A percentile compares a stretch with the other conserved stretches of the same genome.
Conservation (phyloP, 2,888 invertebrate genomes). For the Eledona agricola region DNA sequence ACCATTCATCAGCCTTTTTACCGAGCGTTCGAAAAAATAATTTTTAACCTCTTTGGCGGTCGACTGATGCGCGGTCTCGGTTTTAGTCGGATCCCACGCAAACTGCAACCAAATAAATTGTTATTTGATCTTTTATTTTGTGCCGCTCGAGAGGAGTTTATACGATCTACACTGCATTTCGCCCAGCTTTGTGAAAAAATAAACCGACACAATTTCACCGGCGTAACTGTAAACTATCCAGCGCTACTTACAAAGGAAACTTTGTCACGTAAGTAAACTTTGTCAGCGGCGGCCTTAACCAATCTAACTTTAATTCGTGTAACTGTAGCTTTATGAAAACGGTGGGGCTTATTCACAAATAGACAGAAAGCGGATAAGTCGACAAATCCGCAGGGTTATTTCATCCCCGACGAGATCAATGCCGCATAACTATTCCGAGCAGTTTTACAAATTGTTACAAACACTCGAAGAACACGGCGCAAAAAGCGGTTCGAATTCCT, state of each 20-base stretch:
- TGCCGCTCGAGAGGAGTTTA: conserved; percentile 7
- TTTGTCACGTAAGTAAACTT: conserved; percentile 30
- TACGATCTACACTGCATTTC: conserved; percentile 12
- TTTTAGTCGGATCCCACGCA: not conserved
- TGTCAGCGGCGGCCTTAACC: conserved; percentile 22
- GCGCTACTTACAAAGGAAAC: conserved; percentile 23
- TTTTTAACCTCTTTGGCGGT: not conserved
- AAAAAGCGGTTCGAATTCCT: no score
- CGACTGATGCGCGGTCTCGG: not conserved
- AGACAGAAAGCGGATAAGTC: conserved; percentile 21
- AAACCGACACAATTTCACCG: conserved; percentile 18
- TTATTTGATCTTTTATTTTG: conserved; percentile 12
- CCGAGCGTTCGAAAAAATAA: conserved; percentile 2
- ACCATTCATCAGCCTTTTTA: conserved; percentile 25
- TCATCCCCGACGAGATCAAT: conserved; percentile 4
- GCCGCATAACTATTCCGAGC: not conserved
- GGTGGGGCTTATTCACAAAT: conserved; percentile 22
- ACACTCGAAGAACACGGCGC: no score
- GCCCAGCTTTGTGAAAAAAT: conserved; percentile 17
- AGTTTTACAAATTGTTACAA: no score
- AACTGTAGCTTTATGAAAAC: conserved; percentile 28
- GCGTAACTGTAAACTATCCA: conserved; percentile 19
- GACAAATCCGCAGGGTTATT: conserved; percentile 6
- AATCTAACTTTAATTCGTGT: conserved; percentile 28
- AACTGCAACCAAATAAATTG: conserved; percentile 12